Evolutionary conservation across 2,888 invertebrate genomes (phyloP).

Genomic region (Netelia melanura): DNA sequence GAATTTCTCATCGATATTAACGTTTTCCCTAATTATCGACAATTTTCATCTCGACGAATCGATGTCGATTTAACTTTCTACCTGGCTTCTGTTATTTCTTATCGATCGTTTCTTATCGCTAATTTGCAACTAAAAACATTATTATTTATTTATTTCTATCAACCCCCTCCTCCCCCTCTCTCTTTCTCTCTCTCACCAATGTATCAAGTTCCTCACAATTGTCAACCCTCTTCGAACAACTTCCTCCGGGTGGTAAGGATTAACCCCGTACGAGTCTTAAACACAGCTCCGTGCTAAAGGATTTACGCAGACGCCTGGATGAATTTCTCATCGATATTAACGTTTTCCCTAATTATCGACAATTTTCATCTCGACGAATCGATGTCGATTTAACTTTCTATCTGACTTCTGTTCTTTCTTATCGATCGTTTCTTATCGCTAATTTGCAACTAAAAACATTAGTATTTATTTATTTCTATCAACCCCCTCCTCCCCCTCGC

Average conservation of each 20-base stretch:
- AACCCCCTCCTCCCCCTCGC: background rate
- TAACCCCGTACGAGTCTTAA: constrained; percentile 49
- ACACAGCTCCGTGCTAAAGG: constrained; percentile 39
- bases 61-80: background rate
- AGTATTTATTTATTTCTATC: too few species aligned
- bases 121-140: background rate
- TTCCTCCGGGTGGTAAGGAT: constrained; percentile 42
- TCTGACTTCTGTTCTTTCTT: background rate
- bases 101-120: background rate
- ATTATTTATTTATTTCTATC: too few species aligned
- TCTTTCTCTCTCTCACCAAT: background rate
- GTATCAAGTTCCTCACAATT: constrained; percentile 40
- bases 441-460: background rate
- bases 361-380: constrained; percentile 40
- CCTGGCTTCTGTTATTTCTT: background rate
- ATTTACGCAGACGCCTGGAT: constrained; percentile 53
- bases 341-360: constrained; percentile 55
- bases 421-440: background rate
- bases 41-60: constrained; percentile 40
- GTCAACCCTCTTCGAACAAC: constrained; percentile 41
- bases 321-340: constrained; percentile 54
- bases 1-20: constrained; percentile 54
- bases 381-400: background rate
- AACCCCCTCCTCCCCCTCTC: background rate
- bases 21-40: constrained; percentile 55